A percentile compares a stretch with the other conserved stretches of the same genome.
These are phyloP conservation scores for Propsilocerus akamusi DNA, from an alignment of 1,140 invertebrate species.

Conservation along the genomic window DNA sequence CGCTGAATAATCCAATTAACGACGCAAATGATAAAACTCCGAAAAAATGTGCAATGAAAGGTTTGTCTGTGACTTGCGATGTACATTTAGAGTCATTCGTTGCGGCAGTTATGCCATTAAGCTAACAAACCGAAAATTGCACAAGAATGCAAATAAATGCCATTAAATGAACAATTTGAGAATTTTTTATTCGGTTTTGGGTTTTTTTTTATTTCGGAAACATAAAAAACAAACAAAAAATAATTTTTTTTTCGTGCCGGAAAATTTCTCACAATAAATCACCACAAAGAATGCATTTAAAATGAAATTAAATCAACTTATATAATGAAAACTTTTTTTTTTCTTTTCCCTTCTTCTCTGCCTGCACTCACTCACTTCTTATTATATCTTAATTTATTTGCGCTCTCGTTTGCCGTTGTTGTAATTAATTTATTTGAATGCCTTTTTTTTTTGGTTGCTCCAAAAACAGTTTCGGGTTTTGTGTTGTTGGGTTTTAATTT, in stretches of 20 bases:
- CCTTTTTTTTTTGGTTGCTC: background rate
- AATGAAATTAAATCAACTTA: background rate
- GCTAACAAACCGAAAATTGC: background rate
- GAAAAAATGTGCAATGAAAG: too few relatives aligned
- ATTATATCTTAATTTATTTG: background rate
- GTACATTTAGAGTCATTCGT: too few relatives aligned
- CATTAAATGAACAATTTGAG: background rate
- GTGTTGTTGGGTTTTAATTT: background rate
- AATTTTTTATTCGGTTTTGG: background rate
- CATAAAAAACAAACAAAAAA: background rate
- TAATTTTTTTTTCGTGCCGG: too few relatives aligned
- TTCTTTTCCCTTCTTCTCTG: background rate
- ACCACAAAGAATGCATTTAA: background rate
- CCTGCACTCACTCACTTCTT: background rate
- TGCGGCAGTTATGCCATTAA: too few relatives aligned
- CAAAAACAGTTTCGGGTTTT: background rate
- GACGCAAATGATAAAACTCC: too few relatives aligned
- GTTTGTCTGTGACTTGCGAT: too few relatives aligned
- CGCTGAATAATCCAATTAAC: too few relatives aligned
- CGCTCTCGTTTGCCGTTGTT: background rate
- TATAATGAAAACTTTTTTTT: background rate
- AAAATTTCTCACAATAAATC: slow-evolving; percentile 3
- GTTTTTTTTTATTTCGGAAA: background rate
- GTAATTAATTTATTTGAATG: slow-evolving; percentile 4
- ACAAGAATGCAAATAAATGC: slow-evolving; percentile 2